Base-by-base conservation (phyloP, 2,113 vertebrate species). In the Lichenostomus cassidix region DNA sequence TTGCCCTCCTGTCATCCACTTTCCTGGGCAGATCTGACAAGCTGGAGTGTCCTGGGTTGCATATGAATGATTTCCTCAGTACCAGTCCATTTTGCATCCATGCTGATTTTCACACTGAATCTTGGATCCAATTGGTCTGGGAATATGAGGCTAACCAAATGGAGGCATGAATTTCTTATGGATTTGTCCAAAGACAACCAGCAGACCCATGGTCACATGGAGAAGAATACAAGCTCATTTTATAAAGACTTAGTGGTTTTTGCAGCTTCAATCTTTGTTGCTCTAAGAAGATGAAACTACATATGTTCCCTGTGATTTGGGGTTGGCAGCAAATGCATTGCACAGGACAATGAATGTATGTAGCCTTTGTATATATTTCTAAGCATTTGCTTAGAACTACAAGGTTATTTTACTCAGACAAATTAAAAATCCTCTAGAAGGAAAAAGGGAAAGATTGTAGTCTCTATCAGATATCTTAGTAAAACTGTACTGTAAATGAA, bases 281-380 rank as follows among this genome's bases (percentile, higher is more conserved):
- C 59, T 85, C 6, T 81, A 87, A 88, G 77, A 96, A 84, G 69
- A 69, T 70, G 75, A 92, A 93, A 56, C 63, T 90, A 17, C 28
- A 15, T 69, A 73, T 83, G 28, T 73, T 90, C 39, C 55, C 79
- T 90, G 83, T 74, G 79, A 95, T 93, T 86, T 83, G 55, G 63
- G 56, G 50, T 86, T 92, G 92, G 83, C 76, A 97, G 75, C 47
- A 77, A 69, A 83, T 16, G 4, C 33, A 21, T 62, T 89, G 78
- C 28, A 20, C 15, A 73, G 39, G 63, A 80, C 0, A 3, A 76
- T 39, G 59, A 91, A 80, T 86, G 20, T 79, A 35, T 80, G 37
- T 77, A 90, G 70, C 10, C 37, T 85, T 76, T 83, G 62, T 90
- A 41, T 49, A 11, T 55, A 74, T 88, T 88, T 83, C 53, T 70